Percentiles rank a stretch among this genome's conserved stretches.
phyloP scores from a whole-genome alignment of 2,797 vertebrate species.

The Eidolon dupreanum region DNA sequence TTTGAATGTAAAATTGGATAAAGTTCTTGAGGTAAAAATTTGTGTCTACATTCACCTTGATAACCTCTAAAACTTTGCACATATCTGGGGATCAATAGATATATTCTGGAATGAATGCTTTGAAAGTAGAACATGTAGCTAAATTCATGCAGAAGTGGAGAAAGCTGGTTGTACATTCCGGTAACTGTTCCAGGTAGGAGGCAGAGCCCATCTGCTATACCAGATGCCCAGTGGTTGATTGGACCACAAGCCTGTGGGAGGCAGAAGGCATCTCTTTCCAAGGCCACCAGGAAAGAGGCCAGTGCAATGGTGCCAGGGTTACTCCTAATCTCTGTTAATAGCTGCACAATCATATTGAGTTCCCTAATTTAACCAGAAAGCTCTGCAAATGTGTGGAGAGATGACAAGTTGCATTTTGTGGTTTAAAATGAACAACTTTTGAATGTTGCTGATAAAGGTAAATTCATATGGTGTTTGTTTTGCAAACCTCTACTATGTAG shows the following conservation, averaged over 20 bases:
- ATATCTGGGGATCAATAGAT: not conserved
- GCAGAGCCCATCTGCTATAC: slow-evolving; percentile 60
- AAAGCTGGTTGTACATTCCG: not conserved
- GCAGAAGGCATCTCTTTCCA: slow-evolving; percentile 49
- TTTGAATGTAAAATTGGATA: not conserved
- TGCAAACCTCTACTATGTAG: not conserved
- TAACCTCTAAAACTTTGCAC: not conserved
- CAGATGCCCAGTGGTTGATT: slow-evolving; percentile 61
- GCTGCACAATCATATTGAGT: not conserved
- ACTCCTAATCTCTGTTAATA: slow-evolving; percentile 3
- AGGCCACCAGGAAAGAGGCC: slow-evolving; percentile 60
- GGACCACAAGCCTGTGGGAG: slow-evolving; percentile 50
- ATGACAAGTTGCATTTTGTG: not conserved
- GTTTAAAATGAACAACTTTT: slow-evolving; percentile 37
- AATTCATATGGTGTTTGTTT: not conserved
- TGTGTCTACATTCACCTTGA: not conserved
- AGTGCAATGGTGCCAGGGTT: slow-evolving; percentile 40
- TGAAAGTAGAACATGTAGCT: not conserved
- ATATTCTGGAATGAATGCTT: not conserved
- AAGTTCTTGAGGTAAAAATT: not conserved
- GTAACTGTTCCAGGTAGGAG: slow-evolving; percentile 14
- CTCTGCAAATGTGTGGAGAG: not conserved
- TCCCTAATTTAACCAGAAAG: slow-evolving; percentile 55
- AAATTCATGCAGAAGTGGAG: not conserved
- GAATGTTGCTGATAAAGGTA: not conserved